Evolutionary conservation across 2,888 invertebrate genomes (phyloP).

Genomic region (Esperia sulphurella): DNA sequence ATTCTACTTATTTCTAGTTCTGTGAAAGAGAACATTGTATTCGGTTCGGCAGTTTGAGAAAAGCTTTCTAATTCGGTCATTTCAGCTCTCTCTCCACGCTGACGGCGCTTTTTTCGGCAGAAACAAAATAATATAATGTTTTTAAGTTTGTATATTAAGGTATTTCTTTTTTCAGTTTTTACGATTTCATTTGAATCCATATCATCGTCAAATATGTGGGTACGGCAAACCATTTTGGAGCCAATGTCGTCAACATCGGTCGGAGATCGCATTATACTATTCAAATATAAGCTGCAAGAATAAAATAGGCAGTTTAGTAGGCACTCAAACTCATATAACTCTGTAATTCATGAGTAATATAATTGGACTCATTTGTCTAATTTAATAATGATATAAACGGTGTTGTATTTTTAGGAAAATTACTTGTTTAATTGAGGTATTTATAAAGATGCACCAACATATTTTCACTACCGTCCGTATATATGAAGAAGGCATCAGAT

Average conservation of each 20-base stretch:
- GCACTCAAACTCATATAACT: too few relatives aligned
- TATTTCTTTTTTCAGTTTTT: neutral
- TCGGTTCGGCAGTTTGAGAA: constrained; percentile 9
- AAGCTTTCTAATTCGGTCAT: neutral
- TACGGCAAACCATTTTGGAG: constrained; percentile 28
- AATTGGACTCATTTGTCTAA: too few relatives aligned
- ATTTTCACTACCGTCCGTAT: constrained; percentile 60
- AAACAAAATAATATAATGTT: constrained; percentile 16
- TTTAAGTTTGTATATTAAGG: constrained; percentile 1
- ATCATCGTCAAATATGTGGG: constrained; percentile 27
- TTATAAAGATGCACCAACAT: constrained; percentile 31
- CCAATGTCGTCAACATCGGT: constrained; percentile 37
- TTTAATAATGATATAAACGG: too few relatives aligned
- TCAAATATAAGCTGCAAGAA: constrained; percentile 52
- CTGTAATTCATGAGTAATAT: too few relatives aligned
- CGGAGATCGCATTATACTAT: constrained; percentile 62
- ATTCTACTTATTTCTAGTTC: constrained; percentile 45
- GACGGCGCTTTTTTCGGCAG: constrained; percentile 20
- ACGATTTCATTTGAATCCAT: constrained; percentile 2
- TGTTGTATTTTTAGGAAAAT: too few relatives aligned
- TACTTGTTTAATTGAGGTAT: neutral
- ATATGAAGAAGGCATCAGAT: constrained; percentile 66
- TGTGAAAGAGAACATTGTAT: constrained; percentile 41
- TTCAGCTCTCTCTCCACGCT: neutral
- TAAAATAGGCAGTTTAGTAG: neutral